Evolutionary conservation across 2,113 vertebrate genomes (phyloP).

Genomic region (Prunella himalayana): DNA sequence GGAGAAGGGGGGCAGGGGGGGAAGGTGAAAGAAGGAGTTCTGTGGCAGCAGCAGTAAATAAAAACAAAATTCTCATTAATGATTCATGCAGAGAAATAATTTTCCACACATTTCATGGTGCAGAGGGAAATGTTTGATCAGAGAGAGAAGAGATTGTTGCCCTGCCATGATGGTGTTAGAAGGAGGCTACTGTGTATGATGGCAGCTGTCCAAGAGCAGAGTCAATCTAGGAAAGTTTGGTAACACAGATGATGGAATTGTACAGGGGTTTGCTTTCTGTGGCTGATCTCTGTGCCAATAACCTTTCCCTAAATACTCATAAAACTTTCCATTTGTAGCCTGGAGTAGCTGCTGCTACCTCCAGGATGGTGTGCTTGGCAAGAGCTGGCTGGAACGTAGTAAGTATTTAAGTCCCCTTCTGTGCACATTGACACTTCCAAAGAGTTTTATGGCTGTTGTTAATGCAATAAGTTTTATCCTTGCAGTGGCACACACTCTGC

Average conservation of each 20-base stretch:
- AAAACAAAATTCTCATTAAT: constrained; percentile 4
- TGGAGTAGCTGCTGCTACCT: not conserved
- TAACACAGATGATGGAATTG: constrained; percentile 27
- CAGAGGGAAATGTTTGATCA: constrained; percentile 21
- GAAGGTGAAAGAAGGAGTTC: not conserved
- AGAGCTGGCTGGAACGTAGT: not conserved
- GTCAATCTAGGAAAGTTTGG: constrained; percentile 43
- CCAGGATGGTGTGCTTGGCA: not conserved
- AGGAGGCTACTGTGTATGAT: constrained; percentile 14
- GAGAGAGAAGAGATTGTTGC: not conserved
- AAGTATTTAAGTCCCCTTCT: not conserved
- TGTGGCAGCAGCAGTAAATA: not conserved
- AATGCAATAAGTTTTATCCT: not conserved
- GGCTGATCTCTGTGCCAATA: constrained; percentile 2
- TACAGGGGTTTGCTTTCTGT: constrained; percentile 20
- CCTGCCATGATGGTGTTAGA: not conserved
- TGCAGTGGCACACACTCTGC: not conserved
- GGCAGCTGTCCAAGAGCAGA: constrained; percentile 35
- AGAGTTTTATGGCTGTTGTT: not conserved
- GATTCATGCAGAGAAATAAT: constrained; percentile 8
- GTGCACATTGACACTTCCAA: not conserved
- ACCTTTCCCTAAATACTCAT: constrained; percentile 31
- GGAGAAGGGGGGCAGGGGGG: not conserved
- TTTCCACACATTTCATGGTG: not conserved
- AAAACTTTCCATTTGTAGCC: constrained; percentile 46